Evolutionary conservation across 2,113 vertebrate species (phyloP).

Genomic region (Hippocampus mohnikei): DNA sequence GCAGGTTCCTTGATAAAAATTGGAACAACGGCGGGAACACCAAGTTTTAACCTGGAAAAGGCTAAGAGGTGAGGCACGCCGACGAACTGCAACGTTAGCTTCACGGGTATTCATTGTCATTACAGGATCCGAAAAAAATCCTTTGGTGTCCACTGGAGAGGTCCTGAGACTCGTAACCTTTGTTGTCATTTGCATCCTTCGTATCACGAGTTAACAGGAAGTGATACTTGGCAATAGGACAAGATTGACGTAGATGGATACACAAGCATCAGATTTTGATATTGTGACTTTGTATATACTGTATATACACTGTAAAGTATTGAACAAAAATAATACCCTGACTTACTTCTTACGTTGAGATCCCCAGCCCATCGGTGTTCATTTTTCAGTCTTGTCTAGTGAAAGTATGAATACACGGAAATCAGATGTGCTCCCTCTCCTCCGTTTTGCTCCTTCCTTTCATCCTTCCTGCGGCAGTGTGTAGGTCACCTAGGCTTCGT

Average conservation of each 20-base stretch:
- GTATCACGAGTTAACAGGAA: too few relatives aligned
- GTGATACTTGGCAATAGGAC: not conserved
- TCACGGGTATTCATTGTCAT: constrained; percentile 12
- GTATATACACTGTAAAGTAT: too few relatives aligned
- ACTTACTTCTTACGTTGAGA: not conserved
- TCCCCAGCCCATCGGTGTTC: constrained; percentile 29
- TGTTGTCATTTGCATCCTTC: not conserved
- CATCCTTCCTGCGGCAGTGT: constrained; percentile 29
- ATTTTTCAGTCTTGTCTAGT: constrained; percentile 30
- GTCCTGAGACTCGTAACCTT: constrained; percentile 8
- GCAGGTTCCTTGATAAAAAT: constrained; percentile 74
- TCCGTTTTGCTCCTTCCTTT: constrained; percentile 23
- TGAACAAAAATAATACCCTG: not conserved
- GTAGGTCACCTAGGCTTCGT: constrained; percentile 54
- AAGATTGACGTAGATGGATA: not conserved
- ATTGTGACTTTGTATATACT: not conserved
- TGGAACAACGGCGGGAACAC: constrained; percentile 35
- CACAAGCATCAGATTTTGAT: not conserved
- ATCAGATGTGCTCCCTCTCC: constrained; percentile 44
- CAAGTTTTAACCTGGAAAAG: constrained; percentile 53
- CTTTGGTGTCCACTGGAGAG: constrained; percentile 1
- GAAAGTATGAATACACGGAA: constrained; percentile 51
- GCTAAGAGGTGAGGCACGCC: constrained; percentile 40
- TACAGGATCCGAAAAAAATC: constrained; percentile 3
- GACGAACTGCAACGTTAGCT: not conserved